phyloP scores from a whole-genome alignment of 2,888 invertebrate genomes.

The Anarsia innoxiella region DNA sequence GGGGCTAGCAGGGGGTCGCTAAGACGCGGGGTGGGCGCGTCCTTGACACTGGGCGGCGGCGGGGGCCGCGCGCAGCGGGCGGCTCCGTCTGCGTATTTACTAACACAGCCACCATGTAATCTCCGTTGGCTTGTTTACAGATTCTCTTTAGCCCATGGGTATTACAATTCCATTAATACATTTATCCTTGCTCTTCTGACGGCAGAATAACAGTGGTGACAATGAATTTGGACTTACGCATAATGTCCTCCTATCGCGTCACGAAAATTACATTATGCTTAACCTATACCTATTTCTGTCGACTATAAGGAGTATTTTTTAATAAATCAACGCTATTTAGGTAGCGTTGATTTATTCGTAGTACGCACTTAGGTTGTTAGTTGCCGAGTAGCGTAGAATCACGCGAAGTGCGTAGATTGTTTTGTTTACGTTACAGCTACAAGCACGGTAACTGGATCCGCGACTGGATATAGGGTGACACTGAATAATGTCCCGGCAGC shows the following conservation, averaged over 20 bases:
- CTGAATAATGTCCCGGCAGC: slow-evolving; percentile 14
- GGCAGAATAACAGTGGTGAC: too few species aligned
- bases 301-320: too few species aligned
- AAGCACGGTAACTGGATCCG: slow-evolving; percentile 25
- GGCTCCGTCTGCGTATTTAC: slow-evolving; percentile 39
- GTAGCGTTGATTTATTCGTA: too few species aligned
- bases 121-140: slow-evolving; percentile 15
- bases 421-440: slow-evolving; percentile 5
- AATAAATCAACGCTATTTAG: too few species aligned
- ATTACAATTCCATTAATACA: slow-evolving; percentile 5
- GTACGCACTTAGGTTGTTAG: too few species aligned
- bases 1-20: slow-evolving; percentile 25
- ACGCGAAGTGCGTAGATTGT: not conserved
- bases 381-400: too few species aligned
- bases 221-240: too few species aligned
- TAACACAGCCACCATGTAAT: slow-evolving; percentile 27
- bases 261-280: too few species aligned
- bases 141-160: slow-evolving; percentile 6
- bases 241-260: too few species aligned
- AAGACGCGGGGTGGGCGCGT: slow-evolving; percentile 35
- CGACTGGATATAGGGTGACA: slow-evolving; percentile 28
- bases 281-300: too few species aligned
- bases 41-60: slow-evolving; percentile 55
- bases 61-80: slow-evolving; percentile 28
- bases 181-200: too few species aligned